Evolutionary conservation across 2,888 invertebrate species (phyloP).

Genomic region (Caenorhabditis sp.): DNA sequence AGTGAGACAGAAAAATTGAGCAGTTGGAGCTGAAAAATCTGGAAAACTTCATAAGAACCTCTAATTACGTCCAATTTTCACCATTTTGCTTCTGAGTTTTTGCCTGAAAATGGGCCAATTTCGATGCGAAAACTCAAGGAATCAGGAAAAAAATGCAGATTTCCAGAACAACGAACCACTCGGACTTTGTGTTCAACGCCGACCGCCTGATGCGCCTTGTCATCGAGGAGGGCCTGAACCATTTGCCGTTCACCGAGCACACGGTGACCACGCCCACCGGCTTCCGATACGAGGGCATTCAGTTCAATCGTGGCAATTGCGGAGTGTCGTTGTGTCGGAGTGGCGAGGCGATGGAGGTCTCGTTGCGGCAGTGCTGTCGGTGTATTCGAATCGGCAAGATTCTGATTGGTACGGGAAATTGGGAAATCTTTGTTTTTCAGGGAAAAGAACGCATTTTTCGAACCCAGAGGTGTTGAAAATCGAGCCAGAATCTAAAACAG

Average conservation of each 20-base stretch:
- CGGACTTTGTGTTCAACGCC: conserved; percentile 98
- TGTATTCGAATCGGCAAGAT: conserved; percentile 99
- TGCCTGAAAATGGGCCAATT: neutral
- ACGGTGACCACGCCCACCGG: conserved; percentile 94
- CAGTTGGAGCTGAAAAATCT: neutral
- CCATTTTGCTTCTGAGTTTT: too few relatives aligned
- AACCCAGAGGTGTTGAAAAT: too few relatives aligned
- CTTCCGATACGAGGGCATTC: conserved; percentile 87
- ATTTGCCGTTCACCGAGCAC: conserved; percentile 94
- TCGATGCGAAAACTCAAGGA: too few relatives aligned
- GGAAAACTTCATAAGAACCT: too few relatives aligned
- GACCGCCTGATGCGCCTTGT: conserved; percentile 97
- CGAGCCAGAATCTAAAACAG: too few relatives aligned
- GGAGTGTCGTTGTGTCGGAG: conserved; percentile 95
- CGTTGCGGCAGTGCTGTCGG: conserved; percentile 93
- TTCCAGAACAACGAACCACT: conserved; percentile 92
- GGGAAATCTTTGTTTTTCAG: neutral
- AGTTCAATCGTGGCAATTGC: conserved; percentile 97
- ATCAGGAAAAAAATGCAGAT: too few relatives aligned
- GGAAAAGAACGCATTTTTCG: too few relatives aligned
- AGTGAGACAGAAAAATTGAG: neutral
- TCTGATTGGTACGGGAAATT: conserved; percentile 87
- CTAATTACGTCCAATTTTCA: too few relatives aligned
- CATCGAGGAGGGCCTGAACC: conserved; percentile 97
- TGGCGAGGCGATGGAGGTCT: conserved; percentile 93